Conservation (phyloP, 2,888 invertebrate genomes). For the Shargacucullia verbasci region DNA sequence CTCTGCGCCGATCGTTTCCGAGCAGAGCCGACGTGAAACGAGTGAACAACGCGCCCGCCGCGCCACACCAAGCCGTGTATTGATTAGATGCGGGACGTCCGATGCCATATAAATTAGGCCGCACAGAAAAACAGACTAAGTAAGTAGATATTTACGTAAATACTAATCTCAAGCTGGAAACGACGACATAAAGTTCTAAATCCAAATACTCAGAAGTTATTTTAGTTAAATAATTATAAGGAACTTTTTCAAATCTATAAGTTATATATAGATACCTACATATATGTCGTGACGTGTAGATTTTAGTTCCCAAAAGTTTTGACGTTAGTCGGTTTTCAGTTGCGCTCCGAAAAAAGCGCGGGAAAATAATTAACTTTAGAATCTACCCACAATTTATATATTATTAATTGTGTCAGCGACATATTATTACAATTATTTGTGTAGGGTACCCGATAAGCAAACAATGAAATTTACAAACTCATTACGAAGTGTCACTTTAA, state of each 20-base stretch:
- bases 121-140: constrained; percentile 82
- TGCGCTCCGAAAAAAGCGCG: constrained; percentile 30
- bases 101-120: constrained; percentile 89
- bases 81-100: constrained; percentile 89
- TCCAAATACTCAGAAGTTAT: background rate
- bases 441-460: constrained; percentile 7
- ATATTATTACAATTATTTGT: constrained; percentile 9
- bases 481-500: constrained; percentile 55
- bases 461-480: constrained; percentile 47
- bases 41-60: constrained; percentile 78
- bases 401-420: background rate
- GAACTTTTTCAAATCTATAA: background rate
- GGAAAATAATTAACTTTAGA: constrained; percentile 12
- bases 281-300: no score
- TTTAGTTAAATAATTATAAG: background rate
- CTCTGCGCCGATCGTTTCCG: constrained; percentile 71
- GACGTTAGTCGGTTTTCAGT: constrained; percentile 16
- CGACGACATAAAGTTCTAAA: constrained; percentile 6
- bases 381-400: background rate
- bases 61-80: constrained; percentile 85
- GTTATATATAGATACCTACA: constrained; percentile 14
- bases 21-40: constrained; percentile 72
- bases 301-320: constrained; percentile 34
- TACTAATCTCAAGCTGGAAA: constrained; percentile 35
- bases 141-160: constrained; percentile 62